phyloP scores from a whole-genome alignment of 1,140 invertebrate genomes.

The Tribolium castaneum region DNA sequence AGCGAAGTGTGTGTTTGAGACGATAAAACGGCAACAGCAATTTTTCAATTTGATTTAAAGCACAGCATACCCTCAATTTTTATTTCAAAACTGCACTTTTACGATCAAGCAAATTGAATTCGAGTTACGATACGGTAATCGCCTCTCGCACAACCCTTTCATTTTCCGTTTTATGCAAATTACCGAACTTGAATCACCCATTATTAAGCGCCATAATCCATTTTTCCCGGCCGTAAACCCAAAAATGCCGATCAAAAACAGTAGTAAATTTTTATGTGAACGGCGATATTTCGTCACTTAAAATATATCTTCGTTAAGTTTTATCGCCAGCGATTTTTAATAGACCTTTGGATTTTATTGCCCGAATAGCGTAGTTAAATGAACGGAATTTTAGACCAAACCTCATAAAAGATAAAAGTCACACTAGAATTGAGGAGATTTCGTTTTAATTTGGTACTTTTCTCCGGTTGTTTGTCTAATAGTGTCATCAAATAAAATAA shows the following conservation, averaged over 20 bases:
- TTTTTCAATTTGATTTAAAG: too few species aligned
- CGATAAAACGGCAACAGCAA: too few species aligned
- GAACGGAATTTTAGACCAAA: neutral
- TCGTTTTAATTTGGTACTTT: neutral
- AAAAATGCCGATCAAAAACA: neutral
- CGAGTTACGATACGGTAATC: too few species aligned
- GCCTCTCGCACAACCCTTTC: too few species aligned
- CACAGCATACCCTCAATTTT: too few species aligned
- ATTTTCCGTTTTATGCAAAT: neutral
- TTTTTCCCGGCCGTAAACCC: neutral
- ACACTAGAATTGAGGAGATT: neutral
- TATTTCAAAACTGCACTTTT: too few species aligned
- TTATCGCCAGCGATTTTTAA: neutral
- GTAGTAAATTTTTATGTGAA: neutral
- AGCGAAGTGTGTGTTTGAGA: too few species aligned
- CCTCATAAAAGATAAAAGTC: too few species aligned
- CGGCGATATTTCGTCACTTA: neutral
- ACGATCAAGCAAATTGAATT: too few species aligned
- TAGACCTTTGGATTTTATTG: neutral
- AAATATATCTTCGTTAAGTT: constrained; percentile 2
- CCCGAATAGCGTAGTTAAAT: neutral
- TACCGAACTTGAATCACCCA: neutral
- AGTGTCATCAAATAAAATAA: too few species aligned
- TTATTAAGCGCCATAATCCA: neutral
- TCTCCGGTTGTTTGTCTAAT: too few species aligned